Percentiles rank a stretch among this genome's conserved stretches.
These are phyloP conservation scores for Microcebus tavaratra DNA, from an alignment of 2,113 vertebrate genomes.

Conservation along the genomic window DNA sequence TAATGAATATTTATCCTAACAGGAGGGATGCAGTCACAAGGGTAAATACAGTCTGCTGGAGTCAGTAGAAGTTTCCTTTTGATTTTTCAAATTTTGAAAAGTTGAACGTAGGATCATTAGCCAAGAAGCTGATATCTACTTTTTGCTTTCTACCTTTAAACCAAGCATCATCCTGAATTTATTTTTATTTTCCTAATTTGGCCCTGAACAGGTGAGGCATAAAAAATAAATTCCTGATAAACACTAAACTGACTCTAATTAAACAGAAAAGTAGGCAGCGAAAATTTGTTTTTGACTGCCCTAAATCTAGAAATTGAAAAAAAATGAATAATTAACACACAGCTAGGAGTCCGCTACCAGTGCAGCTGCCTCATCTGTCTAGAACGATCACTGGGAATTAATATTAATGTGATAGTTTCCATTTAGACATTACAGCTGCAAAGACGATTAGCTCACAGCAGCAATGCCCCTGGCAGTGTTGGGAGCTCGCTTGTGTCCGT, in stretches of 20 bases:
- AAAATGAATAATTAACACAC: not conserved
- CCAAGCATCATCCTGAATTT: not conserved
- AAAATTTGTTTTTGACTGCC: not conserved
- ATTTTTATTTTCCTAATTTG: constrained; percentile 44
- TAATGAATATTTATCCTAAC: not conserved
- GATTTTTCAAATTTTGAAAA: not conserved
- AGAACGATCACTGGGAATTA: constrained; percentile 24
- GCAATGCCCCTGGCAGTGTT: not conserved
- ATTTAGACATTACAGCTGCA: constrained; percentile 22
- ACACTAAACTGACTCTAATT: constrained; percentile 37
- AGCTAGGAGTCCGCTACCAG: not conserved
- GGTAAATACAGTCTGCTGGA: not conserved
- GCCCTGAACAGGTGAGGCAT: not conserved
- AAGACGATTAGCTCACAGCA: not conserved
- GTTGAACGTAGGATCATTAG: not conserved
- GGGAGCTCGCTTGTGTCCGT: not conserved
- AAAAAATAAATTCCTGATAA: constrained; percentile 19
- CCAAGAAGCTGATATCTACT: not conserved
- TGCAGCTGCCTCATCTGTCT: not conserved
- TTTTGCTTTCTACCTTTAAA: constrained; percentile 3
- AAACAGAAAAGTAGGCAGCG: not conserved
- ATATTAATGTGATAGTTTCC: constrained; percentile 19
- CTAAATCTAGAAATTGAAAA: constrained; percentile 11
- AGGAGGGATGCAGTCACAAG: not conserved
- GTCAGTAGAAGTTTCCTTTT: not conserved